Base-by-base conservation (phyloP, 2,888 invertebrate species). In the Pilophorus perplexus region DNA sequence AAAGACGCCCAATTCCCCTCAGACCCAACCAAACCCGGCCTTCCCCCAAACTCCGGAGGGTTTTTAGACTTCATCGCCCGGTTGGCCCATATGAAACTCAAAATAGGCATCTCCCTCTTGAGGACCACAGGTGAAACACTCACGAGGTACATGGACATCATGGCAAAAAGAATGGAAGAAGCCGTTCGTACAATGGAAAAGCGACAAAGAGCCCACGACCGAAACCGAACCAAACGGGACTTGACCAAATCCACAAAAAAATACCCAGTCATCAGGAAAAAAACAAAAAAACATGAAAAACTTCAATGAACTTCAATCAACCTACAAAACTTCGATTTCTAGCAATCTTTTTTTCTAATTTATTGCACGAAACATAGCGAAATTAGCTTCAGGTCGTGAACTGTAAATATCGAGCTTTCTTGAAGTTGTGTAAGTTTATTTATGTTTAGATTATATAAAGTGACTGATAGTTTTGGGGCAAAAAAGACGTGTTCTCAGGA, bases 91-190 rank as follows among this genome's bases (percentile, higher is more conserved):
- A 81, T 87, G 62, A 88, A 88, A 76, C 78, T 88, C 27, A 80
- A 83, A 72, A 76, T 88, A 48, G 87, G 88, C 0, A 75, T 88
- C 62, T 84, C 85, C 66, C 79, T 89, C 68, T 75, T 89, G 14
- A 84, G 85, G 73, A 84, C 83, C 66, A 85, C 87, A 2, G 85
- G 87, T 8, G 83, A 85, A 60, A 83, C 84, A 3, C 78, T 89
- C 54, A 84, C 84, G 27, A 82, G 81, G 73, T 87, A 87, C 75
- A 77, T 87, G 42, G 80, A 82, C 60, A 80, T 80, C 71, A 82
- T 86, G 69, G 84, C 87, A 73, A 73, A 73, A 75, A 77, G 72
- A 44, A 74, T 74, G 74, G 72, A 73, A 52, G 69, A 68, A 5
- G 72, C 72, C 52, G 71, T 73, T 3, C 67, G 71, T 50, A 70